Conservation (phyloP, 2,797 vertebrate species). For the Cephalopachus bancanus region DNA sequence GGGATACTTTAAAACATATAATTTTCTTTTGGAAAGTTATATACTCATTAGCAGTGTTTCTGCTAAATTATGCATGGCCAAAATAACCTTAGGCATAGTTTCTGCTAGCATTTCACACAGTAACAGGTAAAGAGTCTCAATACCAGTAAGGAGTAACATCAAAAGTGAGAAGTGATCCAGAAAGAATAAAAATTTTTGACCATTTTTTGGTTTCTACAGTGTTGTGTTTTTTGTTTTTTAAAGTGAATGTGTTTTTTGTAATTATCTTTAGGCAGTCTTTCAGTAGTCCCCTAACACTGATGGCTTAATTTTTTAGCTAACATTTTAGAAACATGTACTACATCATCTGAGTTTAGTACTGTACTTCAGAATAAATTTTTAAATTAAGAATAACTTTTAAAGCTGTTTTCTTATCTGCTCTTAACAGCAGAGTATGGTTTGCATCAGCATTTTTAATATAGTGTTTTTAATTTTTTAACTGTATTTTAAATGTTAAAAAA, state of each 20-base stretch:
- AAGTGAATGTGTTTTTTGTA: background rate
- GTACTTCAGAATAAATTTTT: background rate
- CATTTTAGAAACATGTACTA: slow-evolving; percentile 26
- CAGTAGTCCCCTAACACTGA: background rate
- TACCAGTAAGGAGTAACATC: background rate
- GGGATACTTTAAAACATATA: slow-evolving; percentile 16
- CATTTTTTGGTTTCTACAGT: background rate
- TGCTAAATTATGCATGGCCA: background rate
- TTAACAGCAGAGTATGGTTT: slow-evolving; percentile 12
- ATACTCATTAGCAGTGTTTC: background rate
- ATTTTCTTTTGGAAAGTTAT: slow-evolving; percentile 2
- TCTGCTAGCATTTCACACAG: slow-evolving; percentile 30
- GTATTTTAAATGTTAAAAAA: background rate
- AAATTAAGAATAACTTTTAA: slow-evolving; percentile 20
- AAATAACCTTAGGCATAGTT: slow-evolving; percentile 27
- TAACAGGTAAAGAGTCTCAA: background rate
- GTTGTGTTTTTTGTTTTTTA: background rate
- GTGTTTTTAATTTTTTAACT: background rate
- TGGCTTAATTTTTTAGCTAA: slow-evolving; percentile 40
- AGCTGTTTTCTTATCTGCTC: slow-evolving; percentile 1
- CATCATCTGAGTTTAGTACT: slow-evolving; percentile 1
- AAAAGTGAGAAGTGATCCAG: slow-evolving; percentile 36
- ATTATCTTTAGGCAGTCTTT: slow-evolving; percentile 4
- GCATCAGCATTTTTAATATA: background rate
- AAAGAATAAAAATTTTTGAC: background rate